Evolutionary conservation across 2,888 invertebrate genomes (phyloP).

Genomic region (Dione juno): DNA sequence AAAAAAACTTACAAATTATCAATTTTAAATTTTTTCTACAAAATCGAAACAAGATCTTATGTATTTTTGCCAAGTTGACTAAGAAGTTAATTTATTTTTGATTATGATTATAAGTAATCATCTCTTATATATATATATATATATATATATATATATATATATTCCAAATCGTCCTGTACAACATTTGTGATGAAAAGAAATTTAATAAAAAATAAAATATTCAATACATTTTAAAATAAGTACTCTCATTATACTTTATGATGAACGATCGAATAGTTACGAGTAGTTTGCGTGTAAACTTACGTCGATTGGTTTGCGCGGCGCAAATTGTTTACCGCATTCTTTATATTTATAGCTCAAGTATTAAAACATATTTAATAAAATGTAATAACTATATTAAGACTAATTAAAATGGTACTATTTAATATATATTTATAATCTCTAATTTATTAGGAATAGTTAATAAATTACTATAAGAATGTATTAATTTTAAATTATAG

Average conservation of each 20-base stretch:
- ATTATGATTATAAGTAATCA: too few species aligned
- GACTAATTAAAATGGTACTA: background rate
- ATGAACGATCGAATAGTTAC: conserved; percentile 11
- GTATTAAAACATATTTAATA: conserved; percentile 4
- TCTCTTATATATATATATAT: too few species aligned
- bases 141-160: too few species aligned
- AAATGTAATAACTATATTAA: background rate
- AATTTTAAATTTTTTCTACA: too few species aligned
- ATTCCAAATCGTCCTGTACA: too few species aligned
- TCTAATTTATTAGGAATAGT: too few species aligned
- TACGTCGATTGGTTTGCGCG: conserved; percentile 17
- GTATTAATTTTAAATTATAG: too few species aligned
- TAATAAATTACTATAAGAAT: too few species aligned
- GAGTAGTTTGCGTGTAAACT: conserved; percentile 17
- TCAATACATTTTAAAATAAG: conserved; percentile 3
- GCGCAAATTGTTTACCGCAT: conserved; percentile 23
- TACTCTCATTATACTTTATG: conserved; percentile 1
- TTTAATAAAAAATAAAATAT: background rate
- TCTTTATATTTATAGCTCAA: conserved; percentile 6
- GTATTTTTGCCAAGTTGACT: too few species aligned
- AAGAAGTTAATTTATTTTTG: too few species aligned
- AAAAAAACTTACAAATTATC: too few species aligned
- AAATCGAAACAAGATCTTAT: too few species aligned
- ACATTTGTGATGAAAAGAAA: background rate
- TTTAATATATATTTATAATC: background rate